Conservation (phyloP, 2,113 vertebrate genomes). For the Rhineura floridana region DNA sequence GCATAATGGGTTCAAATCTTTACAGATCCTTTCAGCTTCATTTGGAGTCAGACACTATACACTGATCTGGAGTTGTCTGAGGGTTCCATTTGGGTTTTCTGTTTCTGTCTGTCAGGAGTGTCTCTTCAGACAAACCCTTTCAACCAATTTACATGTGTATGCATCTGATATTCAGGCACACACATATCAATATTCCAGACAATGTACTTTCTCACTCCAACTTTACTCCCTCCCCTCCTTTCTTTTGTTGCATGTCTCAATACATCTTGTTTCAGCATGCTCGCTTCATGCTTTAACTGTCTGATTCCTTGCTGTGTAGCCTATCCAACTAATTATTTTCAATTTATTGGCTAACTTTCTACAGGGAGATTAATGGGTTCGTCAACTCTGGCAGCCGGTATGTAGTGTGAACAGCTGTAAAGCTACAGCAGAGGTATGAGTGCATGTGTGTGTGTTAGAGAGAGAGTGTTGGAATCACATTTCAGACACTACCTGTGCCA, state of each 20-base stretch:
- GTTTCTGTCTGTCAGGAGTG: not conserved
- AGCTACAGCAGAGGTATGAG: conserved; percentile 42
- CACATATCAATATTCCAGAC: conserved; percentile 16
- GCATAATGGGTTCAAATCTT: not conserved
- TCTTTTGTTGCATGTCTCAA: conserved; percentile 35
- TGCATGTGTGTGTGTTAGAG: too few relatives aligned
- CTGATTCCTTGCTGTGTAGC: conserved; percentile 59
- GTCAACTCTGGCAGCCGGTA: conserved; percentile 59
- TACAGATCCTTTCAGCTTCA: conserved; percentile 2
- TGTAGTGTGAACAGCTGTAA: conserved; percentile 56
- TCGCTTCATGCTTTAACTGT: conserved; percentile 60
- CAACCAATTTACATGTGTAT: not conserved
- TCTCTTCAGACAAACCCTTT: not conserved
- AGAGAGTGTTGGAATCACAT: conserved; percentile 37
- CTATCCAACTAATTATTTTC: conserved; percentile 72
- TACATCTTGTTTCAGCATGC: conserved; percentile 57
- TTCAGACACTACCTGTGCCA: conserved; percentile 49
- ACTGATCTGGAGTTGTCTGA: conserved; percentile 5
- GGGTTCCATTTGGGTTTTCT: not conserved
- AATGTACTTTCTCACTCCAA: conserved; percentile 27
- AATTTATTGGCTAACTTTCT: conserved; percentile 73
- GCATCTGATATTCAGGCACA: conserved; percentile 14
- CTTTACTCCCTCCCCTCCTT: conserved; percentile 21
- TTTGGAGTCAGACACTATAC: not conserved
- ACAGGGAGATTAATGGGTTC: conserved; percentile 67